phyloP scores from a whole-genome alignment of 2,113 vertebrate genomes.

The Prinia subflava region DNA sequence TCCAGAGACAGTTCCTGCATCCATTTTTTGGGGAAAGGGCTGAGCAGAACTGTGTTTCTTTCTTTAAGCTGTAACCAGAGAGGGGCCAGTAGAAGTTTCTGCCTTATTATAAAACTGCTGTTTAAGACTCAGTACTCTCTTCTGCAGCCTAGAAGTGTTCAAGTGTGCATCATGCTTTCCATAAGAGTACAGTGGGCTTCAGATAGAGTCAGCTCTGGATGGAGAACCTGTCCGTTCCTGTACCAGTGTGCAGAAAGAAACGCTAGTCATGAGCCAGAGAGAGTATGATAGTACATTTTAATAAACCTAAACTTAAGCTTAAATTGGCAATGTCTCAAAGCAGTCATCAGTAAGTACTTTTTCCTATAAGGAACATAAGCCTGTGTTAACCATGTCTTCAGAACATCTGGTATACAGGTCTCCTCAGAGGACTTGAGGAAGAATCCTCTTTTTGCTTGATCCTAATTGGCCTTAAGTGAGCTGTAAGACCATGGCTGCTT shows the following conservation, averaged over 20 bases:
- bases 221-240: neutral
- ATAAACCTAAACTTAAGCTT: constrained; percentile 8
- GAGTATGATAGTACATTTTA: neutral
- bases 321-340: constrained; percentile 5
- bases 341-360: neutral
- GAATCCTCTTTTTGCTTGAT: constrained; percentile 35
- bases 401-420: neutral
- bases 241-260: neutral
- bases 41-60: neutral
- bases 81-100: neutral
- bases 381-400: neutral
- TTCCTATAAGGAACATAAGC: neutral
- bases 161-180: neutral
- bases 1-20: neutral
- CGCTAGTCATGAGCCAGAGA: neutral
- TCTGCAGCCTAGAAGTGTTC: neutral
- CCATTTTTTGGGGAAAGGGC: neutral
- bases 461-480: constrained; percentile 30
- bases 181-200: neutral
- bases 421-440: constrained; percentile 1
- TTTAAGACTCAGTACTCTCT: neutral
- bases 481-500: constrained; percentile 20
- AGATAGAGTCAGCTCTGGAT: neutral
- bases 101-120: neutral
- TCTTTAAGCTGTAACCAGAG: neutral